These are phyloP conservation scores for Ceramica pisi DNA, from an alignment of 2,888 invertebrate genomes.

Conservation along the genomic window DNA sequence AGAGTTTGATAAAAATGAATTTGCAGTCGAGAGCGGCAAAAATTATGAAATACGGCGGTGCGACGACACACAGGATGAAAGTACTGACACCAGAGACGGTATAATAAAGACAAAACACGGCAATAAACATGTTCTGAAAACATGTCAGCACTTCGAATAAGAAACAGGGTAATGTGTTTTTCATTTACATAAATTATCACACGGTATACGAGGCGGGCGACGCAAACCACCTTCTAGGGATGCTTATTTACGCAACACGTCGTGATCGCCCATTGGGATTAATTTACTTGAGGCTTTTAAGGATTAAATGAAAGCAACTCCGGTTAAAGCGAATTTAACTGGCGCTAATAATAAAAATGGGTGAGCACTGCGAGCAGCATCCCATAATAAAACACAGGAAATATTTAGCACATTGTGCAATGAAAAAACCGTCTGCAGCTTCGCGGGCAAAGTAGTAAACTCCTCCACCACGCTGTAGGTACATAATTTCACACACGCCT, in stretches of 20 bases:
- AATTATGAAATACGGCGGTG: conserved; percentile 77
- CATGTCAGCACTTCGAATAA: conserved; percentile 82
- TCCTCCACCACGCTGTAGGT: conserved; percentile 76
- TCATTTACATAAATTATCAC: conserved; percentile 89
- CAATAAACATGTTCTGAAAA: conserved; percentile 85
- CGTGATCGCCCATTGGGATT: conserved; percentile 80
- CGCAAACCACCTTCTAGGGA: conserved; percentile 72
- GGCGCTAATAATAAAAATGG: conserved; percentile 53
- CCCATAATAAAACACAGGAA: conserved; percentile 47
- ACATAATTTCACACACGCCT: conserved; percentile 88
- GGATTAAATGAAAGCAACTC: conserved; percentile 67
- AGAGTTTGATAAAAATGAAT: conserved; percentile 76
- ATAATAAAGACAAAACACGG: conserved; percentile 86
- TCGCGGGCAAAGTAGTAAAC: conserved; percentile 79
- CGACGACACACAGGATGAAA: conserved; percentile 70
- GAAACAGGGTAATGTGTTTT: conserved; percentile 87
- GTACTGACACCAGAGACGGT: conserved; percentile 80
- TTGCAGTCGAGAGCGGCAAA: conserved; percentile 71
- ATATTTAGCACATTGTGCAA: conserved; percentile 61
- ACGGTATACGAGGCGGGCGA: conserved; percentile 73
- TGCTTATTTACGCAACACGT: conserved; percentile 83
- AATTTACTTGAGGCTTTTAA: conserved; percentile 80
- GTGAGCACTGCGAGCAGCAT: conserved; percentile 38
- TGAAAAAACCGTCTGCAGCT: conserved; percentile 70
- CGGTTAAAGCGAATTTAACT: conserved; percentile 60